Evolutionary conservation across 2,113 vertebrate genomes (phyloP), one percentile per base, ranked within the genome.

Genomic region (Erpornis zantholeuca): DNA sequence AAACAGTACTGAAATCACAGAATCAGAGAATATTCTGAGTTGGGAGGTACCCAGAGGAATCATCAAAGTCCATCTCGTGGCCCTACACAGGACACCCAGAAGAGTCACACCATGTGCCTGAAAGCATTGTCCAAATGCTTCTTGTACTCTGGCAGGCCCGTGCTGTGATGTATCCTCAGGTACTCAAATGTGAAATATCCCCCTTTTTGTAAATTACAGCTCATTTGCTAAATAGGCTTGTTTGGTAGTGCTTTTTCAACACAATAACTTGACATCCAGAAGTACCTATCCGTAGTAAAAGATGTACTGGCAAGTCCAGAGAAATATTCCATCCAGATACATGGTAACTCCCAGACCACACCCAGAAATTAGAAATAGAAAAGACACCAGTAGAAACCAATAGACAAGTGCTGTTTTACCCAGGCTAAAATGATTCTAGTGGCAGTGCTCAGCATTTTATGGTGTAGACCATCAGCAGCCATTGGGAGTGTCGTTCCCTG

Each of bases 401-500:
- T n/a, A n/a, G n/a, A n/a, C n/a, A n/a, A 73, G 11, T 4, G n/a
- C 6, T 59, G 7, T 56, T 78, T 94, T 28, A 68, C 25, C 15
- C 16, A n/a, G 42, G 22, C 56, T 52, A 25, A 63, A 65, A 71
- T 27, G 11, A 18, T 44, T 45, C 19, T 44, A 27, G 27, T n/a
- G 31, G 10, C 49, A 44, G 17, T 9, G 11, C 52, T 88, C 83
- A n/a, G 38, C 17, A 24, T 52, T 69, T 49, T 29, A 40, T 65
- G n/a, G 15, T 36, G 35, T 13, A 80, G 80, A 56, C 53, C n/a
- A 16, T 35, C 49, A 65, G 82, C 27, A 59, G 59, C 45, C 49
- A 15, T 15, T 7, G 25, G 44, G 33, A 38, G 14, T 13, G 31
- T 22, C 0, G 0, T 40, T 86, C 29, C n/a, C 35, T 54, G 52